A percentile compares a stretch with the other conserved stretches of the same genome.
These are phyloP conservation scores for Hippocampus mohnikei DNA, from an alignment of 2,113 vertebrate genomes.

Conservation along the genomic window DNA sequence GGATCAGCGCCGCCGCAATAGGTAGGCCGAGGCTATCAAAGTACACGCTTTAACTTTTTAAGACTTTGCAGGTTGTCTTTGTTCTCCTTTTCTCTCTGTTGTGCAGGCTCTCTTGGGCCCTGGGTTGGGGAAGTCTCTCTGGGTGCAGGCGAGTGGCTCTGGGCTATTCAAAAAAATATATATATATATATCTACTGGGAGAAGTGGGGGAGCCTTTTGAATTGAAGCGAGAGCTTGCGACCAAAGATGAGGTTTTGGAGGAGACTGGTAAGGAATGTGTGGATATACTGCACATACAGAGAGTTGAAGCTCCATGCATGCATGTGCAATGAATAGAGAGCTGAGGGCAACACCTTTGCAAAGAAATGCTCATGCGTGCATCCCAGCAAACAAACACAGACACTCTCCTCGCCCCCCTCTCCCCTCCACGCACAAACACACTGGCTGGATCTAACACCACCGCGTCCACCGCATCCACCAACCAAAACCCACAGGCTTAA, in stretches of 20 bases:
- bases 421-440: constrained; percentile 33
- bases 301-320: constrained; percentile 5
- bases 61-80: constrained; percentile 73
- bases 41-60: constrained; percentile 72
- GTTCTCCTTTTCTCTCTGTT: constrained; percentile 71
- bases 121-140: constrained; percentile 69
- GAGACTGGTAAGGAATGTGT: constrained; percentile 17
- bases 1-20: constrained; percentile 67
- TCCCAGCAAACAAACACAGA: constrained; percentile 44
- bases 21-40: constrained; percentile 74
- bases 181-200: constrained; percentile 73
- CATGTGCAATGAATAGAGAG: constrained; percentile 1
- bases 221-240: constrained; percentile 65
- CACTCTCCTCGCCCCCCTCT: constrained; percentile 37
- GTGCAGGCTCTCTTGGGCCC: constrained; percentile 64
- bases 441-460: constrained; percentile 24
- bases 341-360: constrained; percentile 10
- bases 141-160: constrained; percentile 67
- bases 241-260: constrained; percentile 47
- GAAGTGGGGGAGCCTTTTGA: constrained; percentile 64
- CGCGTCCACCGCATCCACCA: constrained; percentile 18
- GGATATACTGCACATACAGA: constrained; percentile 11
- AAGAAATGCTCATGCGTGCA: constrained; percentile 24
- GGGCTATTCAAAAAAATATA: constrained; percentile 66
- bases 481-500: constrained; percentile 50